Evolutionary conservation across 1,140 invertebrate genomes (phyloP).

Genomic region (Cydia fagiglandana): DNA sequence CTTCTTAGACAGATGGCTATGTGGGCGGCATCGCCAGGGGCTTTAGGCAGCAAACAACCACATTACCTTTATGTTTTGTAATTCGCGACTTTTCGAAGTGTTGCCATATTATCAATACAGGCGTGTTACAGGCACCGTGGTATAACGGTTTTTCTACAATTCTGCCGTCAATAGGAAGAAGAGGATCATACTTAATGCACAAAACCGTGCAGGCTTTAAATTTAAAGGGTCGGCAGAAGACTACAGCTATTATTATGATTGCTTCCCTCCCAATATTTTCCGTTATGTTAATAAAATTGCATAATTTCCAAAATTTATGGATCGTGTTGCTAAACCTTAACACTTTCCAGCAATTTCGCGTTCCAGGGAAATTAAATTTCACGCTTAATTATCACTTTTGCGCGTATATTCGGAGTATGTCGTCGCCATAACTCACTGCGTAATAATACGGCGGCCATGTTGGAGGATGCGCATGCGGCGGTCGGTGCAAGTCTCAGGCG

Average conservation of each 20-base stretch:
- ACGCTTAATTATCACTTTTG: conserved; percentile 71
- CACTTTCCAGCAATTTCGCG: conserved; percentile 52
- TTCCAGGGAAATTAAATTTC: conserved; percentile 71
- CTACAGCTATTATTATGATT: conserved; percentile 17
- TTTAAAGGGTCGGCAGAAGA: not conserved
- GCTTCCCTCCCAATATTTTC: conserved; percentile 19
- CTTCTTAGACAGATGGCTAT: not conserved
- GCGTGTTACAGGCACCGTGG: not conserved
- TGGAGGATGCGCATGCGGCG: conserved; percentile 18
- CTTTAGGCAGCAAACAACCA: conserved; percentile 9
- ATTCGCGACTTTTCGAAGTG: conserved; percentile 3
- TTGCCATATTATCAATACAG: conserved; percentile 1
- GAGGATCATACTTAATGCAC: no score
- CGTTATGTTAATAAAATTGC: conserved; percentile 11
- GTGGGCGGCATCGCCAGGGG: not conserved
- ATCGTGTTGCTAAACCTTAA: conserved; percentile 33
- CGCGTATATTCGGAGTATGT: conserved; percentile 51
- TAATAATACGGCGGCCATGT: conserved; percentile 63
- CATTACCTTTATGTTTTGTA: conserved; percentile 9
- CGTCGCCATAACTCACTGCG: conserved; percentile 67
- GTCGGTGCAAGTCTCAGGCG: conserved; percentile 35
- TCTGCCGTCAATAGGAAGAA: no score
- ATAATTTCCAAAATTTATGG: conserved; percentile 27
- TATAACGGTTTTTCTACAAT: not conserved
- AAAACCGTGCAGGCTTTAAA: not conserved